Evolutionary conservation across 2,113 vertebrate genomes (phyloP).

Genomic region (Abramis brama): DNA sequence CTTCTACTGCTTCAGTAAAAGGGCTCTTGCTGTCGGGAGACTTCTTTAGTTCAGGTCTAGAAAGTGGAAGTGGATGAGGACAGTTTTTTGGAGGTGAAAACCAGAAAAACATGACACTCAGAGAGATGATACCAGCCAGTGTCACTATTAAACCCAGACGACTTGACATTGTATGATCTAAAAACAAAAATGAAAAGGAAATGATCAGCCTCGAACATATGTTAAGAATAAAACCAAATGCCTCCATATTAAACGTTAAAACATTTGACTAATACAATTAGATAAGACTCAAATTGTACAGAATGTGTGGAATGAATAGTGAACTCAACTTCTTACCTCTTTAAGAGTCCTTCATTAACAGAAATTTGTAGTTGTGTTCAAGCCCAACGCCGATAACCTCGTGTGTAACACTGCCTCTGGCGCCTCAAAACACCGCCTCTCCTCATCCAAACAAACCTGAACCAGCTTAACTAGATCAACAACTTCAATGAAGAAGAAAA

Average conservation of each 20-base stretch:
- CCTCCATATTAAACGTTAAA: not conserved
- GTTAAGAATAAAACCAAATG: not conserved
- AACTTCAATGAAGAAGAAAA: no score
- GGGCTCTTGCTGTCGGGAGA: no score
- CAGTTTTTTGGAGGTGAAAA: not conserved
- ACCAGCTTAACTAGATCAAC: no score
- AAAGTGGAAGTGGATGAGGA: constrained; percentile 14
- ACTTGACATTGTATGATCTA: not conserved
- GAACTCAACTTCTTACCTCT: not conserved
- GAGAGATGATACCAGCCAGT: not conserved
- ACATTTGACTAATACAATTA: not conserved
- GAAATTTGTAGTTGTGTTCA: not conserved
- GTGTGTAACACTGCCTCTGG: no score
- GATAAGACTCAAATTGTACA: not conserved
- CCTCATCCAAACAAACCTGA: no score
- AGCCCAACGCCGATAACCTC: fast-evolving
- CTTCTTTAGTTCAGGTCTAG: no score
- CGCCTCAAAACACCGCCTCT: no score
- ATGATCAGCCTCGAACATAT: not conserved
- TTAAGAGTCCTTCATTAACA: not conserved
- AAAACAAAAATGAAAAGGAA: not conserved
- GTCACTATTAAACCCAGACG: not conserved
- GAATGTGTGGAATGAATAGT: not conserved
- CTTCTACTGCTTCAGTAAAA: not conserved
- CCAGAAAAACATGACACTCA: not conserved